Evolutionary conservation across 2,888 invertebrate genomes (phyloP).

Genomic region (Dryocosmus kuriphilus): DNA sequence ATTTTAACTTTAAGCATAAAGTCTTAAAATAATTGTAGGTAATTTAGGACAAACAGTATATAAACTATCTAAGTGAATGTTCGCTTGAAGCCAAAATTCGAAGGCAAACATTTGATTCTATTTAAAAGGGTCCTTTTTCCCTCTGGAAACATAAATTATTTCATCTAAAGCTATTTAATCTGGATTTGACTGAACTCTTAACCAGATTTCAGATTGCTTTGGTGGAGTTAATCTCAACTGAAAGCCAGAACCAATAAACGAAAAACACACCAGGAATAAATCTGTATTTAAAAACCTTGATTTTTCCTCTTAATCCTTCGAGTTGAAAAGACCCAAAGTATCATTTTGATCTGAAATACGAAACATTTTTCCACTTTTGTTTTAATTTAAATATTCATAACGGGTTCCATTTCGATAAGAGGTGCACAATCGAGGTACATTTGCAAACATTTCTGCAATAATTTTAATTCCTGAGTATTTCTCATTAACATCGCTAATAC

Average conservation of each 20-base stretch:
- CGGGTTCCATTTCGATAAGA: no score
- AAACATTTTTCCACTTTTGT: neutral
- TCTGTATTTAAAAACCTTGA: conserved; percentile 2
- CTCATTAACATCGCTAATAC: neutral
- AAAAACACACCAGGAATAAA: neutral
- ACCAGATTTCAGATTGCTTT: neutral
- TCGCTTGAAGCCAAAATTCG: neutral
- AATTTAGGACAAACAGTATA: no score
- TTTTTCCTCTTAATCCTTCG: neutral
- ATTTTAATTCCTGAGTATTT: neutral
- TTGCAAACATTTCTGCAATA: no score
- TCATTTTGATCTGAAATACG: neutral
- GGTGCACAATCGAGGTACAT: no score
- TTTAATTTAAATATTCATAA: no score
- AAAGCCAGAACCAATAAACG: neutral
- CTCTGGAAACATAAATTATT: conserved; percentile 6
- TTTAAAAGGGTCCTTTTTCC: neutral
- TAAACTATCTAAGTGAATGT: neutral
- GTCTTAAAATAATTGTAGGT: no score
- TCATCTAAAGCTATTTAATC: neutral
- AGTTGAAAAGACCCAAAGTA: neutral
- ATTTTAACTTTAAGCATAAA: no score
- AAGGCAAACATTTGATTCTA: neutral
- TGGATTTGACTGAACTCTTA: neutral
- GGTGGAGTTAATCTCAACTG: neutral